These are phyloP conservation scores for Zosterops borbonicus DNA, from an alignment of 2,113 vertebrate genomes.

Conservation along the genomic window DNA sequence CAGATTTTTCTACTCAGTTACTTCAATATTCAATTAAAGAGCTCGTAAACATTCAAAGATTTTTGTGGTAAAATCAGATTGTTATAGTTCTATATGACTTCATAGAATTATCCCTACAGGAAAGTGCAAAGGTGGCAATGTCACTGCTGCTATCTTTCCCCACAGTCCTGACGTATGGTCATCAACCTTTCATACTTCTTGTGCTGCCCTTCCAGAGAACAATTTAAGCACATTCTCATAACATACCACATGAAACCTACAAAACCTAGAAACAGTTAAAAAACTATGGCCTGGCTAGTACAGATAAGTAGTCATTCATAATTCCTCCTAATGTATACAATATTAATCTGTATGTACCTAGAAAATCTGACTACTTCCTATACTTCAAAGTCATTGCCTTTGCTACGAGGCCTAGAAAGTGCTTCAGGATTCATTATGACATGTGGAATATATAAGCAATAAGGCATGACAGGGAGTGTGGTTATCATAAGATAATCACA, in stretches of 20 bases:
- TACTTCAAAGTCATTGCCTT: conserved; percentile 78
- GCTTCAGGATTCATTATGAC: conserved; percentile 81
- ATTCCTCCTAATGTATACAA: conserved; percentile 74
- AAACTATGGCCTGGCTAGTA: conserved; percentile 61
- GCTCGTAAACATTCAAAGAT: neutral
- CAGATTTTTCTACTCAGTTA: neutral
- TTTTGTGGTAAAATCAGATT: neutral
- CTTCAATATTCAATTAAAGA: neutral
- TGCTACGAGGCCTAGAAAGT: conserved; percentile 71
- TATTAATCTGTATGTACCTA: conserved; percentile 77
- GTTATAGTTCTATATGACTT: neutral
- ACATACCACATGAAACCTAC: neutral
- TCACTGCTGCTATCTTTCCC: neutral
- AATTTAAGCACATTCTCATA: conserved; percentile 3
- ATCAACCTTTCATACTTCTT: neutral
- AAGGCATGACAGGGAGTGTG: conserved; percentile 79
- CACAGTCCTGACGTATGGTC: neutral
- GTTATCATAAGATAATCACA: conserved; percentile 82
- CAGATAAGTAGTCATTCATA: conserved; percentile 75
- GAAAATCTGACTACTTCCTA: conserved; percentile 73
- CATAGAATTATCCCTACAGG: neutral
- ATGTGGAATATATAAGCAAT: conserved; percentile 80
- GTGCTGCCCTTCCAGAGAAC: neutral
- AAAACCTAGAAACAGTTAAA: conserved; percentile 62
- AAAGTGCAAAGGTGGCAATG: neutral